Conservation (phyloP, 2,888 invertebrate species). For the Erebia aethiops region DNA sequence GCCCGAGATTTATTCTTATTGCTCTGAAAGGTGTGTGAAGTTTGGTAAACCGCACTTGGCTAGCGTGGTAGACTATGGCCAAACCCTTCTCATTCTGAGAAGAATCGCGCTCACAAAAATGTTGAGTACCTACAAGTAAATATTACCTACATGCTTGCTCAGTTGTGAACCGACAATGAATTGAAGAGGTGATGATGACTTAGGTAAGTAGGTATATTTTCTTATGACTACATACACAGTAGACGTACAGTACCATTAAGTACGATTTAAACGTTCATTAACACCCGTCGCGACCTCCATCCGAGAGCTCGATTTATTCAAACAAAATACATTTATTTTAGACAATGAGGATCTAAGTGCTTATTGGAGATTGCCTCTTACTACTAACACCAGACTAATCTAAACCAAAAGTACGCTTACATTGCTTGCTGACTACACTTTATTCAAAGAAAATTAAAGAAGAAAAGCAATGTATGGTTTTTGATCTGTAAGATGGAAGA, state of each 20-base stretch:
- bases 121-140: no score
- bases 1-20: no score
- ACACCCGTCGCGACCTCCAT: constrained; percentile 60
- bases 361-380: constrained; percentile 58
- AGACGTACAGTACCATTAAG: constrained; percentile 18
- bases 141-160: no score
- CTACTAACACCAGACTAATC: constrained; percentile 40
- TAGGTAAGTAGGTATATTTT: not conserved
- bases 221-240: constrained; percentile 7
- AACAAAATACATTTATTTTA: constrained; percentile 75
- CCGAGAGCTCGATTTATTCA: constrained; percentile 66
- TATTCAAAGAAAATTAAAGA: not conserved
- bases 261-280: constrained; percentile 55
- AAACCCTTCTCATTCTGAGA: no score
- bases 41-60: no score
- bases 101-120: no score
- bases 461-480: constrained; percentile 43
- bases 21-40: no score
- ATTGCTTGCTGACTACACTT: constrained; percentile 44
- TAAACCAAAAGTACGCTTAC: constrained; percentile 37
- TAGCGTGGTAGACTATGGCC: no score
- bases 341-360: constrained; percentile 73
- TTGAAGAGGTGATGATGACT: no score
- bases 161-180: no score
- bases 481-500: constrained; percentile 43